Base-by-base conservation (phyloP, 2,797 vertebrate species). In the Microhierax caerulescens region DNA sequence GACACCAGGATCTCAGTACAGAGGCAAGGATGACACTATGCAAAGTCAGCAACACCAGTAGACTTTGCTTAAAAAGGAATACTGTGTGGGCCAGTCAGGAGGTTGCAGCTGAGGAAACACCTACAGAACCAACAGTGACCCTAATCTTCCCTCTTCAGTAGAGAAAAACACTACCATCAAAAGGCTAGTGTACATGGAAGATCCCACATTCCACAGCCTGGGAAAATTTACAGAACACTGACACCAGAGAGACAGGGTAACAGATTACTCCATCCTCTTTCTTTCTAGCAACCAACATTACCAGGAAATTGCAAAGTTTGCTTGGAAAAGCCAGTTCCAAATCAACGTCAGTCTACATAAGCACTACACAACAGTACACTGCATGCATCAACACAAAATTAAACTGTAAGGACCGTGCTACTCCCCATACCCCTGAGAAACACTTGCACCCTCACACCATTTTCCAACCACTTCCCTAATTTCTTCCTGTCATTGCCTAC, bases 361-460 rank as follows among this genome's bases (percentile, higher is more conserved):
- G 48, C 67, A 36, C 30, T 36, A 51, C 0, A 0, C 24, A 70
- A 48, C 36, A 94, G 50, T 6, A 57, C 0, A 0, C 1, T 30
- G 17, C 18, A 65, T 2, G 8, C 2, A 8, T 16, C 51, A 57
- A 43, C 32, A 22, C 12, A 74, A 23, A 47, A n/a, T 11, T 15
- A 48, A 57, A 72, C 7, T 56, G 34, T 53, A 79, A 89, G 37
- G 19, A 57, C 47, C 2, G 1, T 7, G 14, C 32, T 79, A 32
- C 7, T 54, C 25, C 28, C 34, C 8, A 11, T 2, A 2, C 4
- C 27, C 24, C 13, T 45, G 17, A 47, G 43, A 75, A 65, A 56
- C 2, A 11, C 16, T 24, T 41, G 25, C 51, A 53, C 27, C 8
- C 17, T 86, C 23, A 50, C 30, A 68, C 13, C 7, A 15, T 51